phyloP scores from a whole-genome alignment of 1,140 invertebrate genomes.

The Hycleus cichorii region DNA sequence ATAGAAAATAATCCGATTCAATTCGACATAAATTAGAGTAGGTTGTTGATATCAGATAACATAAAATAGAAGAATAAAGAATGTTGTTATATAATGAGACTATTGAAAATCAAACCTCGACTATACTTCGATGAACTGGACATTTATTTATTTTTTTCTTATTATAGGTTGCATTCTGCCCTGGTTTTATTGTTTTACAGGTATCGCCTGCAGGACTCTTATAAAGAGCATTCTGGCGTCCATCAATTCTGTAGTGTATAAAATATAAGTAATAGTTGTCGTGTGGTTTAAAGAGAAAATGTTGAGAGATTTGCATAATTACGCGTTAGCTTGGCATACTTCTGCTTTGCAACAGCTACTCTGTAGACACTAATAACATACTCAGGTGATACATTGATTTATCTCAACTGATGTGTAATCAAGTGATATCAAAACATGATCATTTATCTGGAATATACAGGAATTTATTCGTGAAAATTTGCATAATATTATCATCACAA shows the following conservation, averaged over 20 bases:
- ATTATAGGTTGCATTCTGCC: too few relatives aligned
- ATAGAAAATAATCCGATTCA: conserved; percentile 10
- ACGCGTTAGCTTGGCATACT: conserved; percentile 22
- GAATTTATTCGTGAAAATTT: too few relatives aligned
- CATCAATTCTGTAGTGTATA: too few relatives aligned
- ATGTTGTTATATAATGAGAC: too few relatives aligned
- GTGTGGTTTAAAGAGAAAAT: conserved; percentile 22
- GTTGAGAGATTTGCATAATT: conserved; percentile 25
- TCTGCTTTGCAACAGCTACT: conserved; percentile 14
- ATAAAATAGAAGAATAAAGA: neutral
- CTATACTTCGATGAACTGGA: too few relatives aligned
- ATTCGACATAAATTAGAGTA: conserved; percentile 6
- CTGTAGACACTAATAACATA: conserved; percentile 24
- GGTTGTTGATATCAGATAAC: conserved; percentile 5
- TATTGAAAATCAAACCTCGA: too few relatives aligned
- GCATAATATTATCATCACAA: too few relatives aligned
- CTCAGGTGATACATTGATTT: conserved; percentile 26
- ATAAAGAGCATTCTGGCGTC: too few relatives aligned
- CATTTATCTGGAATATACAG: neutral
- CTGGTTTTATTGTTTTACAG: too few relatives aligned
- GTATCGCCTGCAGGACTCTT: too few relatives aligned
- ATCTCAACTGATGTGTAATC: conserved; percentile 12
- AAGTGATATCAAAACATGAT: conserved; percentile 8
- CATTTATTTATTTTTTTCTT: too few relatives aligned
- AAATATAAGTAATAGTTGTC: conserved; percentile 22